Evolutionary conservation across 2,888 invertebrate genomes (phyloP), one percentile per base, ranked within the genome.

Genomic region (Phania funesta): DNA sequence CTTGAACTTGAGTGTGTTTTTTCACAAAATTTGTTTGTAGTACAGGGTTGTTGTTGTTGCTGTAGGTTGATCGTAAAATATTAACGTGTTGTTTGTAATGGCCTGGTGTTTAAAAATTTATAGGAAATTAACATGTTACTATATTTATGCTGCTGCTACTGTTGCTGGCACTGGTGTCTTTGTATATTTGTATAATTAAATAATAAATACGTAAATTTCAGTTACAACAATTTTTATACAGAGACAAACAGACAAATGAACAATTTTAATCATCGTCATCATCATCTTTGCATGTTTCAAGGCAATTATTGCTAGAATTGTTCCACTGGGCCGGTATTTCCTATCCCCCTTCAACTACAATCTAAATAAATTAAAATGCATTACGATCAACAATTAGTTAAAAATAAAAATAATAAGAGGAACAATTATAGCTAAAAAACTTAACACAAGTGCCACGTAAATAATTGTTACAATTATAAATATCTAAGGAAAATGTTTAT

Each of bases 281-380:
- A 70, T 77, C 81, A 78, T 82, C 84, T 84, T 86, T 84, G 86
- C 86, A 85, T 86, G 86, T 85, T 84, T 32, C 44, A 29, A 24
- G 48, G 77, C 81, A 84, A 85, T 85, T 83, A 85, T 81, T 52
- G 16, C 20, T 26, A 38, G 54, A 62, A 70, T 77, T 70, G 62
- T 62, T 77, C 56, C 71, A 79, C 13, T 68, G 60, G 77, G 68
- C 24, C 0, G 8, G 16, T 29, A 68, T 35, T 68, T 67, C 32
- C 32, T 52, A 16, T 35, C 44, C 32, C 44, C 29, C 4, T 29
- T 54, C n/a, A 16, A 24, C 3, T 50, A 29, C 9, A 54, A 22
- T 54, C 22, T 41, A 60, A 50, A 46, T 71, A 68, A 82, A 82
- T 82, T 82, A 82, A 82, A 82, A 74, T 82, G 82, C 78, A 78